A percentile compares a stretch with the other conserved stretches of the same genome.
Conservation (phyloP, 2,888 invertebrate genomes). For the Melipona bicolor region DNA sequence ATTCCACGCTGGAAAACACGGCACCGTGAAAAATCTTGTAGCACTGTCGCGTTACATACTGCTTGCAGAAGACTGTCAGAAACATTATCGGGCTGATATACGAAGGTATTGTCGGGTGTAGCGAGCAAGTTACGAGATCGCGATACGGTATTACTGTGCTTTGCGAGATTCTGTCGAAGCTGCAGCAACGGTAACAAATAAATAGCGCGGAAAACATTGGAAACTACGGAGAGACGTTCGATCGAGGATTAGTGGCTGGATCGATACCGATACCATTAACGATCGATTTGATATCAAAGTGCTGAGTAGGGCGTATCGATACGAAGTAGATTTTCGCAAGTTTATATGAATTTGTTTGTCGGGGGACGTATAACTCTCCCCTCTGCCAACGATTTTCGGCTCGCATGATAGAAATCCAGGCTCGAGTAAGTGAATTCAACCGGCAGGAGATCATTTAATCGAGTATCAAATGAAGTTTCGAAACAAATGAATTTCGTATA, state of each 20-base stretch:
- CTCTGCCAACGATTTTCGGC: no score
- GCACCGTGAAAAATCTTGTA: conserved; percentile 5
- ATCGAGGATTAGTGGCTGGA: not conserved
- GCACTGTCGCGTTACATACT: not conserved
- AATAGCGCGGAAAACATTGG: conserved; percentile 17
- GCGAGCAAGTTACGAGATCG: conserved; percentile 10
- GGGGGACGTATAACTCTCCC: no score
- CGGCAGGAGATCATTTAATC: no score
- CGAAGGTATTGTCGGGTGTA: not conserved
- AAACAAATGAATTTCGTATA: no score
- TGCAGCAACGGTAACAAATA: not conserved
- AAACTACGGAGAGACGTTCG: conserved; percentile 11
- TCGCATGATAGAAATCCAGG: no score
- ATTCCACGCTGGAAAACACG: not conserved
- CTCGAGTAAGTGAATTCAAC: no score
- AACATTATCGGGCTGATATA: conserved; percentile 34
- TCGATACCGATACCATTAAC: no score
- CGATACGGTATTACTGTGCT: not conserved
- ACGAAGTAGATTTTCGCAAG: no score
- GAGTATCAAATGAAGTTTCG: no score
- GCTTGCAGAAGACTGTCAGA: conserved; percentile 10
- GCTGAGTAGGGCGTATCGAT: no score
- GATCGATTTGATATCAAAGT: no score
- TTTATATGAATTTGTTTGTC: no score
- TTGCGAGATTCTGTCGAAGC: not conserved